phyloP scores from a whole-genome alignment of 2,113 vertebrate genomes.

The Siphamia tubifer region DNA sequence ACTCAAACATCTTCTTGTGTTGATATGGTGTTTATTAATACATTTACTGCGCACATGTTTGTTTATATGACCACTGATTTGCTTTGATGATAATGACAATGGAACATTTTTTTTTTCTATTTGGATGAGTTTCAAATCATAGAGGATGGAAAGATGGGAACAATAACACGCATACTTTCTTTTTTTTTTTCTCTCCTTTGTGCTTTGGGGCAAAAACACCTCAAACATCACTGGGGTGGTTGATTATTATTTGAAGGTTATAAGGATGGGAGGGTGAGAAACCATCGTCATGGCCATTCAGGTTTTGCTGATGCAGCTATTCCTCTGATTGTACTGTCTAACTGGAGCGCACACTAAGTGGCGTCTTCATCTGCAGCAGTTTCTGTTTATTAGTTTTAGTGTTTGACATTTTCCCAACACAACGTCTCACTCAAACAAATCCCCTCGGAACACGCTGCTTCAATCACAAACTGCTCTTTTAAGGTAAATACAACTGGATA shows the following conservation, averaged over 20 bases:
- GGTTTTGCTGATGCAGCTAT: conserved; percentile 43
- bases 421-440: conserved; percentile 71
- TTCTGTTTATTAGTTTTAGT: conserved; percentile 74
- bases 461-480: conserved; percentile 64
- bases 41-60: neutral
- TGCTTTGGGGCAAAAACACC: too few relatives aligned
- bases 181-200: too few relatives aligned
- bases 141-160: too few relatives aligned
- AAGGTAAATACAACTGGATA: conserved; percentile 63
- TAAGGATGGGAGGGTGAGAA: neutral
- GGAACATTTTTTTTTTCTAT: too few relatives aligned
- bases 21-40: neutral
- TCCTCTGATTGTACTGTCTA: conserved; percentile 26
- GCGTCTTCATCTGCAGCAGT: conserved; percentile 52
- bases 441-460: conserved; percentile 39
- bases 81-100: too few relatives aligned
- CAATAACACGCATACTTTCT: too few relatives aligned
- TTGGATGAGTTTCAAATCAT: too few relatives aligned
- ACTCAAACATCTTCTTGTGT: neutral
- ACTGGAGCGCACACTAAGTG: conserved; percentile 18
- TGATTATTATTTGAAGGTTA: neutral
- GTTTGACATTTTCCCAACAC: conserved; percentile 70
- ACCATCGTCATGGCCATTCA: neutral
- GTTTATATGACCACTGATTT: neutral
- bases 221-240: neutral